Evolutionary conservation across 1,140 invertebrate genomes (phyloP), one percentile per base, ranked within the genome.

Genomic region (Andrena cerasifolii): DNA sequence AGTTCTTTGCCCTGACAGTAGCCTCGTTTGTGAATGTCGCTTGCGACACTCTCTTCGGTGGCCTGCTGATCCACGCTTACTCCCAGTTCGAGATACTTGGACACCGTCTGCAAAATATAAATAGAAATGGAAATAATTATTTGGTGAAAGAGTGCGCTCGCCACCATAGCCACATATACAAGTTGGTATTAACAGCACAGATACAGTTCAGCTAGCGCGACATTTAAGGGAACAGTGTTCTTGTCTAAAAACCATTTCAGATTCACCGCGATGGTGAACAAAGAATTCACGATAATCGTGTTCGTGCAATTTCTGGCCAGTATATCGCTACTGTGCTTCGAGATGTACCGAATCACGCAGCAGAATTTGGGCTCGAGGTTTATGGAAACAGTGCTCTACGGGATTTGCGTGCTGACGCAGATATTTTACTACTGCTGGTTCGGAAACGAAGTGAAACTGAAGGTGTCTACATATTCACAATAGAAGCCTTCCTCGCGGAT

Each of bases 361-460:
- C 91, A 93, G 86, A 75, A 91, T 10, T 90, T 92, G 0, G 93
- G 93, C 87, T 77, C 91, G 40, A 92, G 51, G 45, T 72, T 85
- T 24, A 12, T 79, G 1, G 70, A 72, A 8, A 49, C 82, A 3
- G 31, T 84, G 2, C 21, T 86, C 12, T 89, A 85, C 47, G 65
- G 76, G 5, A 45, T 61, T 51, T 82, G 77, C 14, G 70, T 78
- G 28, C 28, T 80, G 4, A 24, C 78, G 7, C 83, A 94, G 63
- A 87, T 94, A 31, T 91, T 92, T 51, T 83, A 94, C 0, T 94
- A 94, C 56, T 94, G 93, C 78, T 94, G 93, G 93, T 94, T 92
- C 82, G 93, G 94, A 24, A 93, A 93, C 81, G 93, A 94, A 85
- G 90, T 94, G 0, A 94, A 72, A 7, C n/a, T 68, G 6, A 83